phyloP scores from a whole-genome alignment of 2,888 invertebrate species.

The Phyllotreta striolata region DNA sequence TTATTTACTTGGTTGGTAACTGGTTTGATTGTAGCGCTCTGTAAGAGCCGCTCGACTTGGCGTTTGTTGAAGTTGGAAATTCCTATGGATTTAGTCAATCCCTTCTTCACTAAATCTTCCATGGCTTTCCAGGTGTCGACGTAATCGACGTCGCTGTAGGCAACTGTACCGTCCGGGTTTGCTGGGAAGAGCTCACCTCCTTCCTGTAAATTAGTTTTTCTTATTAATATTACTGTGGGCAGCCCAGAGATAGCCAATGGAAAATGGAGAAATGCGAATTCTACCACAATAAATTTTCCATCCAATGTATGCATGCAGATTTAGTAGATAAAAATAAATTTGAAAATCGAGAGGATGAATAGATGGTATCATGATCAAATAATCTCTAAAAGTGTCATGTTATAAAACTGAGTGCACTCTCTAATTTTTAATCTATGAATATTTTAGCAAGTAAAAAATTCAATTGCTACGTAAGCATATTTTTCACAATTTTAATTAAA shows the following conservation, averaged over 20 bases:
- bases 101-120: constrained; percentile 71
- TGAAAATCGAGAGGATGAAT: too few relatives aligned
- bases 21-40: constrained; percentile 67
- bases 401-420: too few relatives aligned
- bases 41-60: constrained; percentile 71
- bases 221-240: constrained; percentile 4
- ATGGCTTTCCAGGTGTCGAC: constrained; percentile 74
- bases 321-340: too few relatives aligned
- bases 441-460: too few relatives aligned
- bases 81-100: constrained; percentile 73
- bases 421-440: too few relatives aligned
- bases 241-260: background rate
- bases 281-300: background rate
- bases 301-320: too few relatives aligned
- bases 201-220: constrained; percentile 53
- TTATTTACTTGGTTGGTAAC: constrained; percentile 68
- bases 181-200: constrained; percentile 49
- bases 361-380: too few relatives aligned
- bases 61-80: constrained; percentile 79
- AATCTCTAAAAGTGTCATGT: too few relatives aligned
- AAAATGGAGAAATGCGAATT: background rate
- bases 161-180: constrained; percentile 47
- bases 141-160: constrained; percentile 70
- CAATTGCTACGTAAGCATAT: too few relatives aligned
- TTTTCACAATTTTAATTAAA: too few relatives aligned